Conservation (phyloP, 1,140 invertebrate species). For the Conus betulinus region DNA sequence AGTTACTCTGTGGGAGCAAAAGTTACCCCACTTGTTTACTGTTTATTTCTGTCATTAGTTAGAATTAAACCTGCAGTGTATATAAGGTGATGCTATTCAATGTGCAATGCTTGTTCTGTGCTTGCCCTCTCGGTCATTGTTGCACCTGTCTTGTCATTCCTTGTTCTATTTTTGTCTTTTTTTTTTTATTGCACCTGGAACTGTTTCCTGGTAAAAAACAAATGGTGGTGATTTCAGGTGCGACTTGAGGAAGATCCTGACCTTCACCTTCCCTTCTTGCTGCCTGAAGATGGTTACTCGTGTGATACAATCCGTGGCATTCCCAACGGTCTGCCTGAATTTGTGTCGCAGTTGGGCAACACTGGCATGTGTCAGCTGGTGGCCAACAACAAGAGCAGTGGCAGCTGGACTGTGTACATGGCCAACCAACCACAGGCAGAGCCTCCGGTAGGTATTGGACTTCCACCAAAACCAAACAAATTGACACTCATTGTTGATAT, state of each 20-base stretch:
- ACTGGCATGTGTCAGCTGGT: constrained; percentile 90
- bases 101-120: too few species aligned
- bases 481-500: too few species aligned
- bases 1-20: too few species aligned
- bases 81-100: too few species aligned
- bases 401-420: constrained; percentile 97
- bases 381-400: constrained; percentile 91
- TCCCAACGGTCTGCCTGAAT: constrained; percentile 94
- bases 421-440: constrained; percentile 67
- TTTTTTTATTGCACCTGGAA: not conserved
- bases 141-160: too few species aligned
- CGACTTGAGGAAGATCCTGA: constrained; percentile 87
- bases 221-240: constrained; percentile 73
- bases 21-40: too few species aligned
- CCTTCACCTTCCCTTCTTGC: constrained; percentile 90
- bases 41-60: too few species aligned
- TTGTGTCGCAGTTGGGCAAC: constrained; percentile 90
- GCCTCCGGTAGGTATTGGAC: constrained; percentile 45
- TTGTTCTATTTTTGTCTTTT: too few species aligned
- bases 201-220: not conserved
- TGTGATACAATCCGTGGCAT: constrained; percentile 94
- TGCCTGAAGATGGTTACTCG: constrained; percentile 98
- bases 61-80: too few species aligned
- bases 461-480: too few species aligned
- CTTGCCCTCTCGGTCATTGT: too few species aligned